These are phyloP conservation scores for Epinotia nisella DNA, from an alignment of 2,888 invertebrate genomes.

Conservation along the genomic window DNA sequence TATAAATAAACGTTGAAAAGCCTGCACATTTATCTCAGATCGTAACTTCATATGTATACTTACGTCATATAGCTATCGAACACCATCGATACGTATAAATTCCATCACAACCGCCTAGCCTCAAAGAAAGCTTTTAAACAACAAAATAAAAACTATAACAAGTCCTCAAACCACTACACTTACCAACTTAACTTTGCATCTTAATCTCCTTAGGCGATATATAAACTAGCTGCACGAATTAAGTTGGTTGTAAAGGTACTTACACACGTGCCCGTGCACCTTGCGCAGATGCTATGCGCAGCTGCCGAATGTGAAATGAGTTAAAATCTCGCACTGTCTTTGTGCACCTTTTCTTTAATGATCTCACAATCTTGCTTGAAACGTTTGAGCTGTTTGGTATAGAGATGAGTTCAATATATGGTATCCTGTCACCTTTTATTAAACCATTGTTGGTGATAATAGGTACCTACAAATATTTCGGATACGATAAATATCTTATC, in stretches of 20 bases:
- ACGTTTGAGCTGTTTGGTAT: neutral
- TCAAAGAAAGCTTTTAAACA: conserved; percentile 24
- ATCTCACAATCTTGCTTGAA: conserved; percentile 9
- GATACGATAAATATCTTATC: neutral
- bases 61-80: neutral
- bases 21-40: too few relatives aligned
- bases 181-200: conserved; percentile 30
- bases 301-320: conserved; percentile 56
- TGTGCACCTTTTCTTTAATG: conserved; percentile 42
- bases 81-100: conserved; percentile 14
- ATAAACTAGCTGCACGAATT: conserved; percentile 48
- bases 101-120: conserved; percentile 17
- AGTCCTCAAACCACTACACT: conserved; percentile 17
- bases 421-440: neutral
- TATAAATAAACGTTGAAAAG: neutral
- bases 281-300: conserved; percentile 71
- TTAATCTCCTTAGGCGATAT: conserved; percentile 47
- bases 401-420: neutral
- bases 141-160: conserved; percentile 22
- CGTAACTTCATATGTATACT: too few relatives aligned
- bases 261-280: conserved; percentile 68
- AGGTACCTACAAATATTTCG: too few relatives aligned
- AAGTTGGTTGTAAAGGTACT: conserved; percentile 30
- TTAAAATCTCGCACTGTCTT: conserved; percentile 39
- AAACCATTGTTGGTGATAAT: neutral